phyloP scores from a whole-genome alignment of 2,113 vertebrate species.

The Sitta europaea region DNA sequence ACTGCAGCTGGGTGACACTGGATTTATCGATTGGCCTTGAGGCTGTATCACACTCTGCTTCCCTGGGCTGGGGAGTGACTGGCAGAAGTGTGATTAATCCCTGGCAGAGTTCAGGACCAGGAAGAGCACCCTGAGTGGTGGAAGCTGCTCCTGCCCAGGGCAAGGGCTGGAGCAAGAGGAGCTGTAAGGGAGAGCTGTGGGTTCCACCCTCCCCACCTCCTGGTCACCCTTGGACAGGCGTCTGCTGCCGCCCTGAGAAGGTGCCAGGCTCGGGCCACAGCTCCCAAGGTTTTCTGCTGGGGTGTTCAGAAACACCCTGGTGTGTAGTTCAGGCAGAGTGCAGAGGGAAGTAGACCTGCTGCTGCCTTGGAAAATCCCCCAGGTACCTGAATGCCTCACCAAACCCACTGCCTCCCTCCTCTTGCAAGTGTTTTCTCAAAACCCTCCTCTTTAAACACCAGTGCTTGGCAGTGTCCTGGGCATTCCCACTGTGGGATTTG shows the following conservation, averaged over 20 bases:
- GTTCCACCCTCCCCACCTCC: not conserved
- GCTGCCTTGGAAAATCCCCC: not conserved
- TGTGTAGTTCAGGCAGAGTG: not conserved
- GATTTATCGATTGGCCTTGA: not conserved
- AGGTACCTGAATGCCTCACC: not conserved
- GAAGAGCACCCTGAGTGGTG: not conserved
- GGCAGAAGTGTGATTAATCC: not conserved
- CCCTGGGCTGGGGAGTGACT: not conserved
- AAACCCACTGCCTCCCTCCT: not conserved
- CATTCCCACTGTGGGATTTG: not conserved
- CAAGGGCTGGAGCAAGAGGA: not conserved
- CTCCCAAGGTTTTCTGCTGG: not conserved
- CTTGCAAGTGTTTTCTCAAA: not conserved
- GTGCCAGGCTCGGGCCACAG: not conserved
- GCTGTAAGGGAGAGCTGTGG: not conserved
- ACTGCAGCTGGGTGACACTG: not conserved
- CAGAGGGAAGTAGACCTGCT: not conserved
- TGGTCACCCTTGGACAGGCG: not conserved
- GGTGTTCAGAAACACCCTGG: not conserved
- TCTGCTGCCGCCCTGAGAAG: not conserved
- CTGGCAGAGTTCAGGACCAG: not conserved
- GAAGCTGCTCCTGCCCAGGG: not conserved
- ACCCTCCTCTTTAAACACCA: not conserved
- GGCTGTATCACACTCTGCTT: not conserved
- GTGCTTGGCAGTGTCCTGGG: not conserved